phyloP scores from a whole-genome alignment of 1,140 invertebrate species.

The Rhopalosiphum maidis region DNA sequence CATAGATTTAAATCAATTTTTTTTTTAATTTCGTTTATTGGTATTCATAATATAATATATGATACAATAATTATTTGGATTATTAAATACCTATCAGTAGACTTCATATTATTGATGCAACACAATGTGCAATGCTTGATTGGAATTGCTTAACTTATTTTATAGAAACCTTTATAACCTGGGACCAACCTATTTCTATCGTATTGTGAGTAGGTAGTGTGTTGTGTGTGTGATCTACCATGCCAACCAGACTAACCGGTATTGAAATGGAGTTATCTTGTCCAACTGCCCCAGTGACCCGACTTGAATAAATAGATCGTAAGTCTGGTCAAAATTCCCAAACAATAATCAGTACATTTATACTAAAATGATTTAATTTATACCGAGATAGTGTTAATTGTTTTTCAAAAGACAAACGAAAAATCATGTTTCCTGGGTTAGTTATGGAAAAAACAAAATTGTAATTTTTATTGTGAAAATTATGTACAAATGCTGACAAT shows the following conservation, averaged over 20 bases:
- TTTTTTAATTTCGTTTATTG: background rate
- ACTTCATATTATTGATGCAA: background rate
- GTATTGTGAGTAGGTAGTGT: background rate
- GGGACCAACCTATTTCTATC: background rate
- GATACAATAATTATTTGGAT: background rate
- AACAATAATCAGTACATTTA: background rate
- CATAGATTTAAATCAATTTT: background rate
- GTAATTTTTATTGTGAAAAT: background rate
- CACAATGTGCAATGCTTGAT: background rate
- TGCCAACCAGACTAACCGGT: background rate
- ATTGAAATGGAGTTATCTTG: background rate
- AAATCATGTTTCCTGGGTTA: background rate
- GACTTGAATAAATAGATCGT: background rate
- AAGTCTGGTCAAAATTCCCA: background rate
- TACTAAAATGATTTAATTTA: background rate
- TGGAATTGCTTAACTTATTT: background rate
- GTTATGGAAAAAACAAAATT: background rate
- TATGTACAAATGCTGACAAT: background rate
- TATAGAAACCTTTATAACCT: background rate
- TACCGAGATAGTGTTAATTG: background rate
- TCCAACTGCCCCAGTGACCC: background rate
- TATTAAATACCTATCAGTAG: background rate
- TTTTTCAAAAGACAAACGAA: background rate
- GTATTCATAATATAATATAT: background rate
- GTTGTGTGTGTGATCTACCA: background rate